phyloP scores from a whole-genome alignment of 1,140 invertebrate genomes.

The silkworm (Bombyx mori) region ASM3026992v2 NC_085110.1:17575001-17575500 shows the following conservation, averaged over 20 bases:
- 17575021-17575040: no score
- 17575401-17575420: constrained; percentile 44
- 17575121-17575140: constrained; percentile 13
- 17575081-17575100: not conserved
- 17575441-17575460: constrained; percentile 47
- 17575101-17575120: constrained; percentile 11
- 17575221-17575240: constrained; percentile 55
- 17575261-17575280: constrained; percentile 43
- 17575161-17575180: constrained; percentile 47
- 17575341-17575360: constrained; percentile 55
- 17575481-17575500: constrained; percentile 34
- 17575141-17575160: constrained; percentile 29
- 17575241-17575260: constrained; percentile 62
- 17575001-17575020: no score
- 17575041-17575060: no score
- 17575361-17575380: constrained; percentile 65
- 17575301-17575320: not conserved
- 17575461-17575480: constrained; percentile 49
- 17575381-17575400: constrained; percentile 56
- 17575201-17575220: constrained; percentile 63
- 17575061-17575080: not conserved
- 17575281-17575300: constrained; percentile 28
- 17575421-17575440: constrained; percentile 49
- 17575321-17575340: constrained; percentile 26
- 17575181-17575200: constrained; percentile 66